Evolutionary conservation across 1,140 invertebrate species (phyloP).

Genomic region (Telenomus remus): DNA sequence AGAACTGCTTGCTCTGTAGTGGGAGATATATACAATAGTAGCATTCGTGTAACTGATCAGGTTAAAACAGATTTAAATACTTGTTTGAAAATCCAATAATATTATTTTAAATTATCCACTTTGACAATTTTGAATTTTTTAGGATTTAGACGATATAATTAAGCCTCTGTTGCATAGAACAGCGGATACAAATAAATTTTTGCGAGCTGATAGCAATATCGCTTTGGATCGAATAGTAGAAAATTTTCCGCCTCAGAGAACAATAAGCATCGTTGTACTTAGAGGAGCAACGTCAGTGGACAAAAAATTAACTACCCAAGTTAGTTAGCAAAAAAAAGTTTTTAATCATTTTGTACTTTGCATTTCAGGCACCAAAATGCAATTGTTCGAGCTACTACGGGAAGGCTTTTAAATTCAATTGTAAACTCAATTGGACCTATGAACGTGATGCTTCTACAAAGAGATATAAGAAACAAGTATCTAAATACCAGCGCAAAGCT

Average conservation of each 20-base stretch:
- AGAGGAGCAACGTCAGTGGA: slow-evolving; percentile 80
- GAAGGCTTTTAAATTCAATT: slow-evolving; percentile 84
- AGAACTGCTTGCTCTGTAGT: slow-evolving; percentile 88
- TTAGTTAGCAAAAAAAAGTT: not conserved
- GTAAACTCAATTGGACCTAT: slow-evolving; percentile 84
- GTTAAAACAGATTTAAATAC: slow-evolving; percentile 68
- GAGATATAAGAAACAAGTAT: slow-evolving; percentile 87
- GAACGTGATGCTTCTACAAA: slow-evolving; percentile 82
- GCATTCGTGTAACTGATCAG: slow-evolving; percentile 84
- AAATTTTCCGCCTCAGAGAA: slow-evolving; percentile 78
- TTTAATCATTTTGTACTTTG: not conserved
- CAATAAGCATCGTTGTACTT: slow-evolving; percentile 77
- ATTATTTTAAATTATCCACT: no score
- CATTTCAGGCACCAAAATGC: slow-evolving; percentile 88
- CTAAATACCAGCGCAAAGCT: slow-evolving; percentile 87
- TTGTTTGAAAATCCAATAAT: no score
- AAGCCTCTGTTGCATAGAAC: slow-evolving; percentile 88
- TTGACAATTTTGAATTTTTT: slow-evolving; percentile 46
- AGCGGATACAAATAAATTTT: slow-evolving; percentile 94
- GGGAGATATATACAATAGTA: slow-evolving; percentile 83
- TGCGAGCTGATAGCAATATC: slow-evolving; percentile 89
- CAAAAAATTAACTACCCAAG: slow-evolving; percentile 3
- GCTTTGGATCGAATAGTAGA: slow-evolving; percentile 88
- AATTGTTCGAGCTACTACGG: slow-evolving; percentile 86
- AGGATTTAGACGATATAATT: slow-evolving; percentile 91